Conservation (phyloP, 2,888 invertebrate species). For the Parthenolecanium corni region DNA sequence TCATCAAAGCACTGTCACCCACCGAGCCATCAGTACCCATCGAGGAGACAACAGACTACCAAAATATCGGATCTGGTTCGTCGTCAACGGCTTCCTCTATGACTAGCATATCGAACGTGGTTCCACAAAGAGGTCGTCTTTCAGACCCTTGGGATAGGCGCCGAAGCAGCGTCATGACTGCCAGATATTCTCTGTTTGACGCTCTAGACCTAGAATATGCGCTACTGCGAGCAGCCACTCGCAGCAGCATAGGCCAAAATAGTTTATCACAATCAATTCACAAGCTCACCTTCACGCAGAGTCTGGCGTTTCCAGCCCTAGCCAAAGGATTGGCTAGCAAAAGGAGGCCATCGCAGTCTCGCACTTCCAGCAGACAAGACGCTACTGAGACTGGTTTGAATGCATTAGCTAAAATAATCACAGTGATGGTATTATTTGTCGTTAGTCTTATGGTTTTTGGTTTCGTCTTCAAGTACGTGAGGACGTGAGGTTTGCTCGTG, state of each 20-base stretch:
- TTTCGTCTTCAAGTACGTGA: slow-evolving; percentile 59
- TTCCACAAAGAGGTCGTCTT: slow-evolving; percentile 36
- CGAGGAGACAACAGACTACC: slow-evolving; percentile 1
- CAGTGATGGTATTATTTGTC: slow-evolving; percentile 54
- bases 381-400: slow-evolving; percentile 54
- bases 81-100: slow-evolving; percentile 40
- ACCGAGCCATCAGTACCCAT: slow-evolving; percentile 30
- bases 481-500: slow-evolving; percentile 66
- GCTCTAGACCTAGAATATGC: slow-evolving; percentile 60
- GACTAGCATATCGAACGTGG: slow-evolving; percentile 35
- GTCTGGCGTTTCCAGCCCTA: slow-evolving; percentile 57
- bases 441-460: slow-evolving; percentile 60
- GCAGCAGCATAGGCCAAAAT: slow-evolving; percentile 60
- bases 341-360: slow-evolving; percentile 40
- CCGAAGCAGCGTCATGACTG: slow-evolving; percentile 49
- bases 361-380: slow-evolving; percentile 42
- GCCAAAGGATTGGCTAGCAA: slow-evolving; percentile 56
- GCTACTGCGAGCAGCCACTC: slow-evolving; percentile 52
- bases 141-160: slow-evolving; percentile 39
- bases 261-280: slow-evolving; percentile 52
- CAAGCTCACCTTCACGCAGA: slow-evolving; percentile 61
- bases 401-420: slow-evolving; percentile 58
- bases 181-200: slow-evolving; percentile 55
- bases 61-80: slow-evolving; percentile 3
- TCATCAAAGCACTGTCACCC: slow-evolving; percentile 40